Base-by-base conservation (phyloP, 1,140 invertebrate genomes). In the Venturia canescens region DNA sequence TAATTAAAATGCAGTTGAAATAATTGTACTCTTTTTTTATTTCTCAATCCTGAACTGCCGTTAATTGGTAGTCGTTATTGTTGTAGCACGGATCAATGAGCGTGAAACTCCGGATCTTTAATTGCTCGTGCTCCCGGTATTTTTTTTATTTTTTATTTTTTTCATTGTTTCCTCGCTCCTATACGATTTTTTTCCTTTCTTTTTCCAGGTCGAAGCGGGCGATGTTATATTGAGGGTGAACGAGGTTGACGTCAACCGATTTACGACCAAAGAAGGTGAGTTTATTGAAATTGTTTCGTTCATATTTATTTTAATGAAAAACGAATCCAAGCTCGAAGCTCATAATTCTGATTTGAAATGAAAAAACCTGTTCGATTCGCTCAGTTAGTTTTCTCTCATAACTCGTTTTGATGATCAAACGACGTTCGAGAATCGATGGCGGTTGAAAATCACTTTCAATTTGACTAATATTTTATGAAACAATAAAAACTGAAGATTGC, bases 171-270 rank as follows among this genome's bases (percentile, higher is more conserved):
- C 18, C 38, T 44, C 13, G 13, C 38, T 44, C 7, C 7, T 44
- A 44, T 44, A 44, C 7, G 38, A 44, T 44, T 44, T 44, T 44
- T 63, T 63, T 63, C 31, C 15, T 69, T 69, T 23, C 13, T 88
- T 79, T 89, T 91, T 96, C 38, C 94, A 98, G 96, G 95, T 98
- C 83, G 96, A 98, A 93, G 96, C 96, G 85, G 97, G 97, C 83
- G 97, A 98, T 93, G 95, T 98, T 88, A 97, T 98, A 91, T 93
- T 98, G 89, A 97, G 97, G 94, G 96, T 98, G 87, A 98, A 98
- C 93, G 96, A 96, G 92, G 96, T 96, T 88, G 96, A 97, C 93
- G 97, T 98, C 84, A 96, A 97, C 93, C 94, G 95, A 91, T 96
- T 97, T 88, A 97, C 95, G 90, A 98, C 96, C 85, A 97, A 97